Conservation (phyloP, 2,113 vertebrate species). For the Nettapus auritus region DNA sequence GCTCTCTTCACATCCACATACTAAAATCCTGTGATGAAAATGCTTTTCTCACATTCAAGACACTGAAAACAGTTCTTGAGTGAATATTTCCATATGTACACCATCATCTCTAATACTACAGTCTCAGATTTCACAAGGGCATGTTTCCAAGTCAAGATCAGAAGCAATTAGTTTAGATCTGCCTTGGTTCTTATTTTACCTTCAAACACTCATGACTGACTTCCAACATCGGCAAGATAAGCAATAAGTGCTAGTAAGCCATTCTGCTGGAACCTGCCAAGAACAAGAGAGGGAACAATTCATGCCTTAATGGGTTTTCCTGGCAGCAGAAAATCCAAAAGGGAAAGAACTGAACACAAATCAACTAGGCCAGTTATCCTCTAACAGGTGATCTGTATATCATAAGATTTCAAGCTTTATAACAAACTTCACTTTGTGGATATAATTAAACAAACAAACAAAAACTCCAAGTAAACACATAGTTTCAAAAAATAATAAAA, state of each 20-base stretch:
- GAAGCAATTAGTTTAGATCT: neutral
- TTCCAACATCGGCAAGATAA: too few relatives aligned
- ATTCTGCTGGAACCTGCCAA: neutral
- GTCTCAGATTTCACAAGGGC: neutral
- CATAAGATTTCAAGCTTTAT: neutral
- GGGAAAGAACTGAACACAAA: neutral
- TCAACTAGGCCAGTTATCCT: neutral
- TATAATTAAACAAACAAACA: neutral
- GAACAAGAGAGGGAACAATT: neutral
- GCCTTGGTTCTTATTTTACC: neutral
- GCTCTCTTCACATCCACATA: neutral
- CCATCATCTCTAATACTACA: neutral
- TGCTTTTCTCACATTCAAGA: neutral
- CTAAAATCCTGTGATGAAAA: neutral
- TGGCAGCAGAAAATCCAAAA: neutral
- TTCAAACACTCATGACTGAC: neutral
- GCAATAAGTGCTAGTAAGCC: neutral
- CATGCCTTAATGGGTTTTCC: neutral
- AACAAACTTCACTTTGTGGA: neutral
- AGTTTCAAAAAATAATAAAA: neutral
- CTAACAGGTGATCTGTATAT: neutral
- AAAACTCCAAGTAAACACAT: neutral
- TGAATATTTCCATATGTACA: neutral
- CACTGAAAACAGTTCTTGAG: neutral
- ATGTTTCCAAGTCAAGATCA: neutral